These are phyloP conservation scores for Hypocryptadius cinnamomeus DNA, from an alignment of 2,113 vertebrate genomes.

Conservation along the genomic window DNA sequence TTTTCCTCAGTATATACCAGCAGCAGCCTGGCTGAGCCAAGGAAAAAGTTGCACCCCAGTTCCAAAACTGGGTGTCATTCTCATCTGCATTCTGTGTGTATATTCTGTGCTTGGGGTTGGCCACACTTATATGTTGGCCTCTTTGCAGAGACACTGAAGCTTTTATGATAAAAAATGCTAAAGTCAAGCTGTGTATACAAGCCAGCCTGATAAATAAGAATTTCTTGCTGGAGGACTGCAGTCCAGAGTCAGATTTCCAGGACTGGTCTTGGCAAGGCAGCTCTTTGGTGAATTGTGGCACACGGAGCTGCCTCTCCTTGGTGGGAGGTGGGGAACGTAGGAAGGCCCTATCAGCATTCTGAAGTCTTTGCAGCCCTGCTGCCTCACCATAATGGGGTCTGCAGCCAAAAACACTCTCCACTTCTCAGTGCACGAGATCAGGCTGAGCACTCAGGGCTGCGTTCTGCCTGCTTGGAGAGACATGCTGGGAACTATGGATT, in stretches of 20 bases:
- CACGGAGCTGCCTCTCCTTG: not conserved
- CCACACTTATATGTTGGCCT: not conserved
- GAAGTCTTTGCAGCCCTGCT: not conserved
- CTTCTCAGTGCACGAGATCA: not conserved
- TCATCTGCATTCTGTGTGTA: not conserved
- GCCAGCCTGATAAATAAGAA: not conserved
- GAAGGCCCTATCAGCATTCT: not conserved
- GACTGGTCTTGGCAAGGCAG: not conserved
- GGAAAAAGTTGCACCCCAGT: not conserved
- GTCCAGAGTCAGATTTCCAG: not conserved
- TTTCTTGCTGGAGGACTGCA: not conserved
- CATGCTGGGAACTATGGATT: accelerated
- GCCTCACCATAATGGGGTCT: not conserved
- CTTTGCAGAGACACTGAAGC: not conserved
- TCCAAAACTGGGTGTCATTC: not conserved
- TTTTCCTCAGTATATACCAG: not conserved
- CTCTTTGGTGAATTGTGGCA: not conserved
- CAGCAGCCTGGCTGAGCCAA: not conserved
- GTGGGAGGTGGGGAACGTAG: not conserved
- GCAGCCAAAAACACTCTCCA: not conserved
- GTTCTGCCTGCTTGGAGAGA: not conserved
- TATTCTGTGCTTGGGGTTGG: not conserved
- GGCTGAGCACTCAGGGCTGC: not conserved
- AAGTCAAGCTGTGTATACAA: not conserved
- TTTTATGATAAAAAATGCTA: constrained; percentile 8